Evolutionary conservation across 2,797 vertebrate genomes (phyloP), one percentile per base, ranked within the genome.

Genomic region (Nasua narica): DNA sequence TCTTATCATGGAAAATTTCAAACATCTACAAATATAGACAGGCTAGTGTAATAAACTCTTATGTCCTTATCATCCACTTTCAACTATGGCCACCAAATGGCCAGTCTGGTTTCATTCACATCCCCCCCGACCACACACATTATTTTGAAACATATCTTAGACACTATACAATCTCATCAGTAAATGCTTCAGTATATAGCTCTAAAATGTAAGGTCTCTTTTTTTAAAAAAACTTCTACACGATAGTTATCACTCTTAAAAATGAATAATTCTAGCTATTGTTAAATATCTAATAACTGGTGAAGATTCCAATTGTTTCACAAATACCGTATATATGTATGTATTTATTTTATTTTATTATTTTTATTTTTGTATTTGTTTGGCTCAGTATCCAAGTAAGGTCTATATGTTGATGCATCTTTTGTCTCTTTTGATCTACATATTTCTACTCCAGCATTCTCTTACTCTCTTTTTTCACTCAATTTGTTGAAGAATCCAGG

Each of bases 231-330:
- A 86, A 27, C 25, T 43, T 29, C 35, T 46, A 10, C 2, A 27
- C 15, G 54, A 25, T 2, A 43, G 2, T 9, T 35, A 40, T 74
- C 21, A 43, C 70, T 60, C 35, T 89, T 72, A 52, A 85, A 81
- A 87, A 88, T 84, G 40, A 94, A 14, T 76, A 76, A 52, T 84
- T 90, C 50, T 76, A 86, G 76, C 37, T 69, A 18, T 50, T 12
- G 7, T 93, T 58, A 83, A 88, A 27, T 65, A 91, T 46, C 32
- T 3, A 52, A 27, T 54, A 23, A 29, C 21, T 85, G 35, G 76
- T 93, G 21, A 62, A 81, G 74, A 58, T 79, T 78, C 9, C 16
- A 35, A 0, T 72, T 50, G 43, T 83, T 89, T 74, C 35, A 62
- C 84, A 79, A n/a, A 65, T 72, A 9, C 50, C 32, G 16, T 67